Base-by-base conservation (phyloP, 2,797 vertebrate species). In the Avahi laniger region DNA sequence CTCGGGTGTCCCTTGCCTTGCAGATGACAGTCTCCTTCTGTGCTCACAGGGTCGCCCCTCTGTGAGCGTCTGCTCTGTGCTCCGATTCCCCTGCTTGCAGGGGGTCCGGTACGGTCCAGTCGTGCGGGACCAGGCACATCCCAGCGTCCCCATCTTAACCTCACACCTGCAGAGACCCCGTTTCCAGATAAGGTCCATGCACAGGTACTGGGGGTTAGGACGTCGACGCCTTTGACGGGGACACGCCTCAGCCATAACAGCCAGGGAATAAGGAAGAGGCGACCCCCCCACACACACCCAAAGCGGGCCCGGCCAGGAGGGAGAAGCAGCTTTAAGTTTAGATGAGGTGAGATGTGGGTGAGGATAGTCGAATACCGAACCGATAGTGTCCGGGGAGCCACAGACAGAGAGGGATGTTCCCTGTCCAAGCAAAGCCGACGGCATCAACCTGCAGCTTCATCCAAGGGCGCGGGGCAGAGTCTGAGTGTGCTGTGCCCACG, bases 351-450 rank as follows among this genome's bases (percentile, higher is more conserved):
- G 14, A 7, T 0, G 2, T 13, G 50, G 3, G 3, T 12, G 63
- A 26, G n/a, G 61, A 7, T 48, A 50, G 3, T n/a, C 63, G n/a
- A 12, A 5, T 9, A 7, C 17, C 38, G 8, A 7, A n/a, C 22
- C 5, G 18, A 7, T 1, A 24, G 18, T 20, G 1, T 7, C 1
- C 0, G 41, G 63, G 35, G 73, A 33, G 6, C 33, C 0, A 0
- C 46, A 38, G 50, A 43, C 38, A 13, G 54, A 63, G 11, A 57
- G 67, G 18, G 38, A 17, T 8, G 5, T 4, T 26, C 15, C 5
- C 38, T 0, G 0, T 15, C 59, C 7, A 22, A 52, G 61, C 33
- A 63, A 33, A 87, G n/a, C 4, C 24, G 4, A 18, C 0, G 0
- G 26, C 80, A 22, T 8, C 5, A 0, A 41, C 80, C 38, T 12